Percentiles rank a stretch among this genome's conserved stretches.
Evolutionary conservation across 2,797 vertebrate species (phyloP).

Genomic region (Malurus splendens): DNA sequence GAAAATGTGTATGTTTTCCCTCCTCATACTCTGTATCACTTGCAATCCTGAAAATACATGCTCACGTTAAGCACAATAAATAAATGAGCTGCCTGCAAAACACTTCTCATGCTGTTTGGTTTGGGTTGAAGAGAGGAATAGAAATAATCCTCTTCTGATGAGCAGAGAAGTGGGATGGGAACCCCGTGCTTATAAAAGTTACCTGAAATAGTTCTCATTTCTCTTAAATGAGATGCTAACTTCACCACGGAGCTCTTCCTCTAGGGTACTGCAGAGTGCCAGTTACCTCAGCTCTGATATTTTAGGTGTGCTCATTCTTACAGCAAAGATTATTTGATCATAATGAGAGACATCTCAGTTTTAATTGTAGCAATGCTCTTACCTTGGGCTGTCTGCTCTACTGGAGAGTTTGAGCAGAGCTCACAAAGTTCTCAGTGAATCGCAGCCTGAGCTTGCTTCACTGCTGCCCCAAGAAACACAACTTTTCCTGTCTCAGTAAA

Average conservation of each 20-base stretch:
- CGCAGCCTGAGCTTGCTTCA: neutral
- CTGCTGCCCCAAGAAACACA: neutral
- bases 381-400: neutral
- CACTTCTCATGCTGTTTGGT: neutral
- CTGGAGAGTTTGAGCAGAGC: neutral
- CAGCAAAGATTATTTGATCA: neutral
- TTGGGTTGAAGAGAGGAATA: neutral
- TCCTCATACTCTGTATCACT: slow-evolving; percentile 23
- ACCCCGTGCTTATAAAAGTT: neutral
- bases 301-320: fast-evolving
- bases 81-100: slow-evolving; percentile 39
- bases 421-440: neutral
- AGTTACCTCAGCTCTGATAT: neutral
- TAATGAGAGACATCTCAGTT: neutral
- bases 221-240: neutral
- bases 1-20: slow-evolving; percentile 42
- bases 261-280: neutral
- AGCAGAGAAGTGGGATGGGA: neutral
- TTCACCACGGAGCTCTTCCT: neutral
- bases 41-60: slow-evolving; percentile 44
- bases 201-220: neutral
- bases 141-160: slow-evolving; percentile 16
- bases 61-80: slow-evolving; percentile 35
- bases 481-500: neutral
- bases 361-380: neutral